Evolutionary conservation across 1,140 invertebrate species (phyloP).

Genomic region (Trachymyrmex septentrionalis): DNA sequence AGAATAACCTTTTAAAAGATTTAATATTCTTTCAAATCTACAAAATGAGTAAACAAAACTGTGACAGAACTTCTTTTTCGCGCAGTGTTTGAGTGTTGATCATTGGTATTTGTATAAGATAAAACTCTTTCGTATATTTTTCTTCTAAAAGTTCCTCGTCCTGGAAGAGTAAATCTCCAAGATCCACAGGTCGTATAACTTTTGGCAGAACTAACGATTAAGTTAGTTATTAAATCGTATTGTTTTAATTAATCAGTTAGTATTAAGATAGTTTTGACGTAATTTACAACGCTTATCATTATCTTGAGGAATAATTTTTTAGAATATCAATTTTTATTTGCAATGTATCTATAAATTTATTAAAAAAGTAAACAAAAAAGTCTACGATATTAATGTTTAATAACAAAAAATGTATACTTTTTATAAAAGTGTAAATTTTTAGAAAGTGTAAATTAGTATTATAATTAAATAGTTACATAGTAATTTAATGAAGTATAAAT

Average conservation of each 20-base stretch:
- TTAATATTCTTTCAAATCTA: slow-evolving; percentile 36
- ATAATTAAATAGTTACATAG: no score
- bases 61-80: slow-evolving; percentile 39
- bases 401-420: neutral
- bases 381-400: neutral
- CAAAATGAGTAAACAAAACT: slow-evolving; percentile 9
- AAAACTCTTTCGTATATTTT: slow-evolving; percentile 25
- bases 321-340: neutral
- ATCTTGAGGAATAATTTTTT: neutral
- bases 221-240: neutral
- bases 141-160: slow-evolving; percentile 14
- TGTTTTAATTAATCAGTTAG: slow-evolving; percentile 5
- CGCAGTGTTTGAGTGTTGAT: slow-evolving; percentile 40
- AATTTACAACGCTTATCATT: neutral
- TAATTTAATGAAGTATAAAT: neutral
- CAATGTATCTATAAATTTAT: neutral
- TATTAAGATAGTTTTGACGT: neutral
- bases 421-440: neutral
- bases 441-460: neutral
- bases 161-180: neutral
- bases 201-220: neutral
- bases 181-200: slow-evolving; percentile 4
- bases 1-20: slow-evolving; percentile 28
- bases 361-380: neutral
- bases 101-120: slow-evolving; percentile 45